Conservation (phyloP, 23 tunicate genomes). For the Trididemnum nubilum region DNA sequence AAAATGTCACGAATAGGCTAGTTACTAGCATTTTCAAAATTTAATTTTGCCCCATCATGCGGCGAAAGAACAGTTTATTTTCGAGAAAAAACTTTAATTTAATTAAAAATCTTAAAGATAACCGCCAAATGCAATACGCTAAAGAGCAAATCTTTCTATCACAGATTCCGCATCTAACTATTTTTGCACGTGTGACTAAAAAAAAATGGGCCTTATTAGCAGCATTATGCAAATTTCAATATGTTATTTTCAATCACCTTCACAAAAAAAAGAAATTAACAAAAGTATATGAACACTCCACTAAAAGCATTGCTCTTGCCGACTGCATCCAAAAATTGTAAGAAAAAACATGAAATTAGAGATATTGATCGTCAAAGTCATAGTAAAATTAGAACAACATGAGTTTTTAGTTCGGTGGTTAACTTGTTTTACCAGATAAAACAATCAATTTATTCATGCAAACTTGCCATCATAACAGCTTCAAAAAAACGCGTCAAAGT, state of each 20-base stretch:
- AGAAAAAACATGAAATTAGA: neutral
- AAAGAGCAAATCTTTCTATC: neutral
- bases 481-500: neutral
- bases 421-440: neutral
- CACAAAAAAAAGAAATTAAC: neutral
- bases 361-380: neutral
- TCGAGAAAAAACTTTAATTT: neutral
- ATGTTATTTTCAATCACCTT: neutral
- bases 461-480: neutral
- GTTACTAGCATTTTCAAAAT: neutral
- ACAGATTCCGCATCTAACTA: neutral
- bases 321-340: neutral
- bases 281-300: neutral
- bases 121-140: constrained; percentile 2
- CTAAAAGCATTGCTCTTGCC: neutral
- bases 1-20: neutral
- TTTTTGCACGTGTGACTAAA: neutral
- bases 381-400: neutral
- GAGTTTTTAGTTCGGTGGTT: neutral
- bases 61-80: neutral
- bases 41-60: neutral
- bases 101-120: neutral
- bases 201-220: neutral
- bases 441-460: neutral
- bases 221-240: neutral